These are phyloP conservation scores for Drosophila cognata DNA, from an alignment of 2,888 invertebrate species.

Conservation along the genomic window DNA sequence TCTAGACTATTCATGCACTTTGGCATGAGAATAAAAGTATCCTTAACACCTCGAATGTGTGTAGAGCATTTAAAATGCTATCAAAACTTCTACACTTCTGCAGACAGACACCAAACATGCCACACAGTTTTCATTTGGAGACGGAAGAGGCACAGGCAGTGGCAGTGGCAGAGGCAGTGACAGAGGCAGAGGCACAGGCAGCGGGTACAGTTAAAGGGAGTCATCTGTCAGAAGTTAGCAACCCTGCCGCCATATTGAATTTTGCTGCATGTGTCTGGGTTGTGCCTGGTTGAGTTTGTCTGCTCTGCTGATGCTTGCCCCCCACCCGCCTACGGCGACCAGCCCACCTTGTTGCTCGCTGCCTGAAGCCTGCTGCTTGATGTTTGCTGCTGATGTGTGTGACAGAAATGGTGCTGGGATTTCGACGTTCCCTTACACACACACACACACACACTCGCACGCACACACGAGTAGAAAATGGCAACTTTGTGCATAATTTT, in stretches of 20 bases:
- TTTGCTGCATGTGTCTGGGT: slow-evolving; percentile 49
- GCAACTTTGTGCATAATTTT: slow-evolving; percentile 80
- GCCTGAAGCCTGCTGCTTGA: slow-evolving; percentile 26
- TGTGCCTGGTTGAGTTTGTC: slow-evolving; percentile 44
- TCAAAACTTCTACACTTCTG: slow-evolving; percentile 45
- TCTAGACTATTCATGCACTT: slow-evolving; percentile 12
- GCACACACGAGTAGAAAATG: slow-evolving; percentile 43
- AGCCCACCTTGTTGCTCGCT: slow-evolving; percentile 67
- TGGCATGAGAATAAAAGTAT: slow-evolving; percentile 15
- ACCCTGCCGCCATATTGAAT: slow-evolving; percentile 75
- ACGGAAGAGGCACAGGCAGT: slow-evolving; percentile 18
- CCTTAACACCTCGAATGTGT: slow-evolving; percentile 19
- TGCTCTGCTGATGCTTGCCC: slow-evolving; percentile 15
- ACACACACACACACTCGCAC: slow-evolving; percentile 10
- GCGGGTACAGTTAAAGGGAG: slow-evolving; percentile 22
- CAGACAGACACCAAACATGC: slow-evolving; percentile 29
- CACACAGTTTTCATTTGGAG: slow-evolving; percentile 20
- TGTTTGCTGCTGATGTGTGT: slow-evolving; percentile 34
- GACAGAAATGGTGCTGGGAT: slow-evolving; percentile 70
- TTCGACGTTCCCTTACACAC: slow-evolving; percentile 44
- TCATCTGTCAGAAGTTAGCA: slow-evolving; percentile 79
- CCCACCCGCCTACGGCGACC: not conserved
- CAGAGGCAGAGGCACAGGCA: slow-evolving; percentile 24
- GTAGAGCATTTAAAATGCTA: slow-evolving; percentile 53
- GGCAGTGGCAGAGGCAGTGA: slow-evolving; percentile 32